Conservation (phyloP, 2,113 vertebrate genomes). For the Menidia beryllina region DNA sequence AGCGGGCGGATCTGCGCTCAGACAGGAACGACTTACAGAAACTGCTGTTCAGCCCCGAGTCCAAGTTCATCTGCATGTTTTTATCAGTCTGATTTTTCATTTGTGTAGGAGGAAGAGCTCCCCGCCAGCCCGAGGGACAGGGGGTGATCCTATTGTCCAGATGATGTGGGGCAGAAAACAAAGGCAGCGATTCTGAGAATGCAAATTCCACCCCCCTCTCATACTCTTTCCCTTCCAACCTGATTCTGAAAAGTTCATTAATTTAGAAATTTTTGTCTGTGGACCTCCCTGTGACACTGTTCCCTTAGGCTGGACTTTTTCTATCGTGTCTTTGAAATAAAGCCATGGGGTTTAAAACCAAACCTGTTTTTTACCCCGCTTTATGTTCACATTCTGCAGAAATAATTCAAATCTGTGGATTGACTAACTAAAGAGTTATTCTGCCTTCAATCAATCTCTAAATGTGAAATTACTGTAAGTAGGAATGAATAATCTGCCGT, state of each 20-base stretch:
- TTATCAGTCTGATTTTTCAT: slow-evolving; percentile 4
- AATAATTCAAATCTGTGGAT: background rate
- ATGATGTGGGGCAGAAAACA: slow-evolving; percentile 82
- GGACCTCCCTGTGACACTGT: background rate
- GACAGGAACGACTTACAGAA: background rate
- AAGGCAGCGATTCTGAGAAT: slow-evolving; percentile 75
- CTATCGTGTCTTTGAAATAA: background rate
- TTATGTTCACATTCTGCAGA: background rate
- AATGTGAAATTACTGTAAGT: background rate
- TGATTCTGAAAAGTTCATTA: slow-evolving; percentile 18
- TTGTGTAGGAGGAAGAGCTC: slow-evolving; percentile 26
- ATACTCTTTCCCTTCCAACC: slow-evolving; percentile 1
- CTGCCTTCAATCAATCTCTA: background rate
- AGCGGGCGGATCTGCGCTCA: background rate
- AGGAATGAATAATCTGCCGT: background rate
- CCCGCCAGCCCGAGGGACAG: slow-evolving; percentile 23
- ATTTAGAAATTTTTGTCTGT: background rate
- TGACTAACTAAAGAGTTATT: background rate
- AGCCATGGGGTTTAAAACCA: background rate
- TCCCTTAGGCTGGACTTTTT: too few relatives aligned
- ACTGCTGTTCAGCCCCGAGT: background rate
- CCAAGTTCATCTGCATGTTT: background rate
- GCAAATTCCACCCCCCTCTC: slow-evolving; percentile 27
- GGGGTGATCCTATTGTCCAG: slow-evolving; percentile 74
- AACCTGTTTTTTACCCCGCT: background rate